These are phyloP conservation scores for Perccottus glenii DNA, from an alignment of 2,113 vertebrate species.

Conservation along the genomic window DNA sequence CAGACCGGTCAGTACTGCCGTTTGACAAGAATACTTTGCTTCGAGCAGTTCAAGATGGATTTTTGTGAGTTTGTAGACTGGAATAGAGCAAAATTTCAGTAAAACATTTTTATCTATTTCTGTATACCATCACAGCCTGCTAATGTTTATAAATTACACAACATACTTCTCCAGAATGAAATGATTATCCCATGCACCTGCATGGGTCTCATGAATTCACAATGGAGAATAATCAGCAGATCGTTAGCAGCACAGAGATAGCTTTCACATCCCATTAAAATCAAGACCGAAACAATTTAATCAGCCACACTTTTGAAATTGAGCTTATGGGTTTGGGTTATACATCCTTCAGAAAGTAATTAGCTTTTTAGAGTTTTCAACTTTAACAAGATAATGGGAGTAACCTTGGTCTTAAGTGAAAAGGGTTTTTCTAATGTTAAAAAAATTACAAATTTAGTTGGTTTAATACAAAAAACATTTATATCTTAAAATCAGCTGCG, in stretches of 20 bases:
- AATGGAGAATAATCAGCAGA: not conserved
- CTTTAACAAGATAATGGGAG: conserved; percentile 8
- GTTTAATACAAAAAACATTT: too few species aligned
- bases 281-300: conserved; percentile 9
- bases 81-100: too few species aligned
- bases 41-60: too few species aligned
- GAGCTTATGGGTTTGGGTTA: conserved; percentile 18
- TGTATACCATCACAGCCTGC: too few species aligned
- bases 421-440: conserved; percentile 4
- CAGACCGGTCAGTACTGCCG: too few species aligned
- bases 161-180: too few species aligned
- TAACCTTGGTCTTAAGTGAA: conserved; percentile 46
- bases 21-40: too few species aligned
- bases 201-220: not conserved
- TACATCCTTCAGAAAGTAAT: conserved; percentile 39
- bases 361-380: conserved; percentile 47
- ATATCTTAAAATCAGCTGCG: too few species aligned
- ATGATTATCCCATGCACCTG: not conserved
- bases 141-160: too few species aligned
- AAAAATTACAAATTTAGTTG: not conserved
- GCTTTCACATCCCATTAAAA: conserved; percentile 1
- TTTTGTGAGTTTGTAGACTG: too few species aligned
- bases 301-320: not conserved
- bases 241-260: not conserved
- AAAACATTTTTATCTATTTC: too few species aligned